These are phyloP conservation scores for Silurus lanzhouensis DNA, from an alignment of 2,797 vertebrate species.

Conservation along the genomic window DNA sequence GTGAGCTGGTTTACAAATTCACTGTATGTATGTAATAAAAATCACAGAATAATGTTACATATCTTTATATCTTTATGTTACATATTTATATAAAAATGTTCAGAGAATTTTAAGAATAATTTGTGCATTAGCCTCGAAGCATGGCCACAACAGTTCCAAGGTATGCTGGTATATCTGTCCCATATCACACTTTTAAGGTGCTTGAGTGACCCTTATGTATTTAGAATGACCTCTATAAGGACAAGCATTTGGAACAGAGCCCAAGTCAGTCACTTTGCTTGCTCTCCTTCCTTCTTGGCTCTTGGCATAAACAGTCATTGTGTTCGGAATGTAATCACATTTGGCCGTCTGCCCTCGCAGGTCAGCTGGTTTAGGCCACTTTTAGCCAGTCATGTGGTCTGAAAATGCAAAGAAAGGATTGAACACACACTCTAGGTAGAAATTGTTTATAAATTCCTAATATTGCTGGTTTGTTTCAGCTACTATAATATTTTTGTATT, in stretches of 20 bases:
- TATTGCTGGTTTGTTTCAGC: not conserved
- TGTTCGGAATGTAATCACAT: constrained; percentile 16
- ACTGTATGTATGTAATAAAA: not conserved
- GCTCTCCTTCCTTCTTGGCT: not conserved
- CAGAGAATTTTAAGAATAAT: not conserved
- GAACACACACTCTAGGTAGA: not conserved
- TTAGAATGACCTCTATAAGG: not conserved
- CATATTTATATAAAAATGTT: too few species aligned
- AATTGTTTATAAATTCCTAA: not conserved
- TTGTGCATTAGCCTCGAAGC: not conserved
- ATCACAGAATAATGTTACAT: not conserved
- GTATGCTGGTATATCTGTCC: not conserved
- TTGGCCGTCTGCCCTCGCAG: not conserved
- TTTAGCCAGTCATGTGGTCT: constrained; percentile 20
- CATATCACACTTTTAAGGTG: too few species aligned
- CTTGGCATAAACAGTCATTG: not conserved
- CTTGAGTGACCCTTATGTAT: not conserved
- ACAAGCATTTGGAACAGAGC: not conserved
- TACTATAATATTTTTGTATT: not conserved
- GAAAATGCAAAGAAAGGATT: not conserved
- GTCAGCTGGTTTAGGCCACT: constrained; percentile 15
- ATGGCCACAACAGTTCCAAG: not conserved
- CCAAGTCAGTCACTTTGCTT: not conserved
- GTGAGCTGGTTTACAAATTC: not conserved
- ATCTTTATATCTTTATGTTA: too few species aligned